Evolutionary conservation across 2,113 vertebrate species (phyloP), one percentile per base, ranked within the genome.

Genomic region (Dasyurus viverrinus): DNA sequence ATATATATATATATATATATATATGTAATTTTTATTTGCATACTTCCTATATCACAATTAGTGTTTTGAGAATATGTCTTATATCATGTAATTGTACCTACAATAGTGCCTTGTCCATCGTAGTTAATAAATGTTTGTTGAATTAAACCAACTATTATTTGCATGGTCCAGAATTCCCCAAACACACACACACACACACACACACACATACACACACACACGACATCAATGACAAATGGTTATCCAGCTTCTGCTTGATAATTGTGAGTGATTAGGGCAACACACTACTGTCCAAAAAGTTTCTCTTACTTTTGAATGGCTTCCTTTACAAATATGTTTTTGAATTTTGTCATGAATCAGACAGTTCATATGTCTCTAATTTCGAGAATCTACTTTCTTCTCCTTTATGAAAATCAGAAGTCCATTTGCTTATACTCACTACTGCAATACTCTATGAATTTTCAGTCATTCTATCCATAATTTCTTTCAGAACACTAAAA

Each of bases 301-400:
- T 76, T 14, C 14, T 76, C 36, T 19, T n/a, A n/a, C 16, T 76
- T 76, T 76, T n/a, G 14, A 76, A n/a, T 16, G 36, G 14, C 36
- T 76, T n/a, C 60, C 60, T 76, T 76, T 36, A 76, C 16, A n/a
- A 76, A 76, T 36, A 68, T 76, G 26, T 60, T 25, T 60, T 60
- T 10, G 11, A 60, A 30, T 60, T 60, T 60, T 7, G 0, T n/a
- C 36, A 76, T 36, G 30, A n/a, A 16, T 76, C 36, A n/a, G n/a
- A 2, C 10, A 30, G 0, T 9, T 60, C 57, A 30, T 30, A 1
- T n/a, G 14, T n/a, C 5, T n/a, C 4, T n/a, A n/a, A 12, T n/a
- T 76, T 76, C 36, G n/a, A 76, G 60, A 76, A 76, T n/a, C 60
- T 76, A n/a, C 5, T 6, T n/a, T 76, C 60, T 76, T 76, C 60